Percentiles rank a stretch among this genome's conserved stretches.
These are phyloP conservation scores for Spondyliosoma cantharus DNA, from an alignment of 2,797 vertebrate species.

Conservation along the genomic window DNA sequence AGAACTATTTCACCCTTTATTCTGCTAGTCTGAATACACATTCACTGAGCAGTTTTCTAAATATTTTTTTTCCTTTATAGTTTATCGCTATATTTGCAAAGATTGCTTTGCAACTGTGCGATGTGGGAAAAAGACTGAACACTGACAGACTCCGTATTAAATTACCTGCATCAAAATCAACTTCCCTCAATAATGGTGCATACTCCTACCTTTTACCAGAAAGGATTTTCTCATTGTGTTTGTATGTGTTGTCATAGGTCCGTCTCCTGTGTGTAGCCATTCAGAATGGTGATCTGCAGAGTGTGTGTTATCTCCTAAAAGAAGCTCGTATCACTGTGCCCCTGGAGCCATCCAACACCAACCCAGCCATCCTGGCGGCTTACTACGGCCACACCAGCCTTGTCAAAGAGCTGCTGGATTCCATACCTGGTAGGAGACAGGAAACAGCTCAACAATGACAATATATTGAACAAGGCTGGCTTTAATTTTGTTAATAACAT, in stretches of 20 bases:
- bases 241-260: slow-evolving; percentile 74
- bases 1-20: no score
- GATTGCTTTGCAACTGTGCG: background rate
- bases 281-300: slow-evolving; percentile 87
- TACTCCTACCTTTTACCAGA: no score
- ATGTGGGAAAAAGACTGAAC: background rate
- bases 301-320: slow-evolving; percentile 89
- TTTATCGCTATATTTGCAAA: background rate
- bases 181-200: background rate
- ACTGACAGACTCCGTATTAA: background rate
- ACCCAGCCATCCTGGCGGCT: slow-evolving; percentile 91
- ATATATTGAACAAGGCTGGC: background rate
- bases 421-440: slow-evolving; percentile 84
- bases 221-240: background rate
- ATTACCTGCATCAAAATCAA: background rate
- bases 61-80: no score
- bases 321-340: slow-evolving; percentile 83
- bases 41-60: background rate
- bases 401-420: slow-evolving; percentile 90
- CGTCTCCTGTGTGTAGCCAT: slow-evolving; percentile 88
- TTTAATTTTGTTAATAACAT: background rate
- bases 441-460: background rate
- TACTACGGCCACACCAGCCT: slow-evolving; percentile 86
- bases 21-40: no score
- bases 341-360: slow-evolving; percentile 85